These are phyloP conservation scores for Apotomis turbidana DNA, from an alignment of 2,888 invertebrate species.

Conservation along the genomic window DNA sequence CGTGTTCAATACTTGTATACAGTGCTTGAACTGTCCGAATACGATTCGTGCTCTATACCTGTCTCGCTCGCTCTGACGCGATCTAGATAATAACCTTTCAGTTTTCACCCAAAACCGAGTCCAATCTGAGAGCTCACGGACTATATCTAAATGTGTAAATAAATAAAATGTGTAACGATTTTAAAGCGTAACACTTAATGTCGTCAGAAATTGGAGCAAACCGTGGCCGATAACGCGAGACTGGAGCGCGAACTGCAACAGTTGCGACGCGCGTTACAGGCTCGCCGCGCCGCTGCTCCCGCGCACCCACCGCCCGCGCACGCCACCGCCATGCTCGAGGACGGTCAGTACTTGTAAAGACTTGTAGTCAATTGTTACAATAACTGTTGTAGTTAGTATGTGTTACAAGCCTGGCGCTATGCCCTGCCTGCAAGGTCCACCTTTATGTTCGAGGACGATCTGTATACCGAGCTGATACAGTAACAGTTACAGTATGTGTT, in stretches of 20 bases:
- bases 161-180: no score
- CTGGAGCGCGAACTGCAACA: constrained; percentile 94
- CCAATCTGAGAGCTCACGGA: no score
- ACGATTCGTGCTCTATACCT: no score
- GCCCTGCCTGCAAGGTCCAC: constrained; percentile 66
- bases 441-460: constrained; percentile 87
- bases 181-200: background rate
- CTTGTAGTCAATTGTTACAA: background rate
- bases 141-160: no score
- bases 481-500: background rate
- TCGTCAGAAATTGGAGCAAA: constrained; percentile 93
- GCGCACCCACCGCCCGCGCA: constrained; percentile 54
- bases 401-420: constrained; percentile 42
- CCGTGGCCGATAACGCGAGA: constrained; percentile 94
- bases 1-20: no score
- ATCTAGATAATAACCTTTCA: no score
- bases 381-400: background rate
- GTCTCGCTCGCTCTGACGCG: no score
- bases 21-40: no score
- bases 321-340: constrained; percentile 87
- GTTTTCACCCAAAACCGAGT: no score
- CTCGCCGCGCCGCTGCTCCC: constrained; percentile 84
- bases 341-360: constrained; percentile 64
- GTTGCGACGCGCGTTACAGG: constrained; percentile 92
- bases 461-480: background rate